Percentiles rank a stretch among this genome's conserved stretches.
Evolutionary conservation across 2,888 invertebrate genomes (phyloP).

Genomic region (Agrilus biguttatus): DNA sequence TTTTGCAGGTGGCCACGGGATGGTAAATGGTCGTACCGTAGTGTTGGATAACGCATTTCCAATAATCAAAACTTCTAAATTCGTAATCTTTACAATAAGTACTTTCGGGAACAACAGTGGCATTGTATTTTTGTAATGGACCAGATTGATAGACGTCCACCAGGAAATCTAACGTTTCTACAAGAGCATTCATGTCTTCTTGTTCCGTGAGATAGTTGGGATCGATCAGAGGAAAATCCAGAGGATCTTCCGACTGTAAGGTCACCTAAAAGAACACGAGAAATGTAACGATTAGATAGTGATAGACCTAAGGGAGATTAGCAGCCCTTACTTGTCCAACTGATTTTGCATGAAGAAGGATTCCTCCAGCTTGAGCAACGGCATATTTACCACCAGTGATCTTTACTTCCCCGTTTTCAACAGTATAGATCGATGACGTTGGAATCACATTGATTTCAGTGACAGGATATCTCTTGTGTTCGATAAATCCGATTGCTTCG

Average conservation of each 20-base stretch:
- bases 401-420: too few relatives aligned
- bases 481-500: too few relatives aligned
- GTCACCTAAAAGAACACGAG: slow-evolving; percentile 1
- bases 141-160: slow-evolving; percentile 23
- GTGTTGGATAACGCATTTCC: slow-evolving; percentile 41
- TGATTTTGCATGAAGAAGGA: not conserved
- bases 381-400: too few relatives aligned
- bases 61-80: slow-evolving; percentile 30
- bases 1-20: slow-evolving; percentile 53
- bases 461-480: too few relatives aligned
- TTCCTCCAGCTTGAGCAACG: too few relatives aligned
- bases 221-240: slow-evolving; percentile 40
- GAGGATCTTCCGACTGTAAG: slow-evolving; percentile 28
- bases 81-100: slow-evolving; percentile 10
- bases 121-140: slow-evolving; percentile 21
- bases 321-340: not conserved
- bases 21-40: slow-evolving; percentile 46
- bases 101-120: slow-evolving; percentile 18
- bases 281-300: not conserved
- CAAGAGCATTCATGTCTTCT: slow-evolving; percentile 35
- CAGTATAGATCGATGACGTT: too few relatives aligned
- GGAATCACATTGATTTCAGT: too few relatives aligned
- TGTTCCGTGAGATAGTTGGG: slow-evolving; percentile 43
- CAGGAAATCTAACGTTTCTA: slow-evolving; percentile 30
- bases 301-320: not conserved